phyloP scores from a whole-genome alignment of 2,113 vertebrate genomes.

The Eolophus roseicapilla region DNA sequence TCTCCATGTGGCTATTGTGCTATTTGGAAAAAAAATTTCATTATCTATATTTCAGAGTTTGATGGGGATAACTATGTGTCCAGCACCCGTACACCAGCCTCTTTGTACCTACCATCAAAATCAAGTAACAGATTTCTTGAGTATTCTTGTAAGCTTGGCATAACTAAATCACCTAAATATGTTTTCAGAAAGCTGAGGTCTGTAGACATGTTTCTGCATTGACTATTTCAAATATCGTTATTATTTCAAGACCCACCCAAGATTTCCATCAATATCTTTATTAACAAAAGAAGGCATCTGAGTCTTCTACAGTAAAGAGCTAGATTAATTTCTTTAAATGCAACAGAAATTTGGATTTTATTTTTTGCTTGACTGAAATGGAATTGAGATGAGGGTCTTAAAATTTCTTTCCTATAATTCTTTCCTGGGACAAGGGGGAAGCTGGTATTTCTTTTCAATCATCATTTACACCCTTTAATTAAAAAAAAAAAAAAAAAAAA shows the following conservation, averaged over 20 bases:
- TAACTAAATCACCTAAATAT: not conserved
- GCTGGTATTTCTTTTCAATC: not conserved
- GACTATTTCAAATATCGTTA: not conserved
- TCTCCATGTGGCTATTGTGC: not conserved
- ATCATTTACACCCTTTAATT: not conserved
- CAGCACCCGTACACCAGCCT: not conserved
- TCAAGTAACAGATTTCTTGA: not conserved
- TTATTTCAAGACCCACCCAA: not conserved
- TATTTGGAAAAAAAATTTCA: not conserved
- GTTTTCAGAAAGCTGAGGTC: not conserved
- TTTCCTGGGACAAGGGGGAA: rapidly evolving
- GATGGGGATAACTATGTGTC: not conserved
- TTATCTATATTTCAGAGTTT: not conserved
- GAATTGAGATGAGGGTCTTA: not conserved
- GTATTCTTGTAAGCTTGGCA: not conserved
- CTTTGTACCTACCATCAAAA: not conserved
- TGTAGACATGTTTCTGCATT: not conserved
- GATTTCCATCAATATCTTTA: not conserved
- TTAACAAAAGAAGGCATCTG: not conserved
- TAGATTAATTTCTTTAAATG: not conserved
- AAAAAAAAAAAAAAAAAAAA: not conserved
- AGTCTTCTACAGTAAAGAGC: not conserved
- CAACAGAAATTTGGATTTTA: not conserved
- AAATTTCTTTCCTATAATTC: not conserved
- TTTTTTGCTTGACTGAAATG: not conserved